Percentiles rank a stretch among this genome's conserved stretches.
Conservation (phyloP, 2,797 vertebrate species). For the Arnoldichthys spilopterus region DNA sequence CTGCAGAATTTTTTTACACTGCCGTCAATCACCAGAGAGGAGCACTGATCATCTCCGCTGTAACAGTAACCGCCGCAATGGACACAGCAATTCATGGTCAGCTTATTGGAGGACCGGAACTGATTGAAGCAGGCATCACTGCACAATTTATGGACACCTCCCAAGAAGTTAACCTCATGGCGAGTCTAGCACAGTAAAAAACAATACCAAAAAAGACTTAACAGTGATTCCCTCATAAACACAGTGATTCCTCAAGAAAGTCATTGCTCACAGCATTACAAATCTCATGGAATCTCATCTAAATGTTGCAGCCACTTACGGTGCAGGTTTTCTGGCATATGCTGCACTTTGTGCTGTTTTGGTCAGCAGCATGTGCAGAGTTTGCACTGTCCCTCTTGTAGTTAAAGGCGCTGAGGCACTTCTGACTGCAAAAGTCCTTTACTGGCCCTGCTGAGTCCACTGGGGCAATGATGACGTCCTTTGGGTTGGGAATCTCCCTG, state of each 20-base stretch:
- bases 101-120: constrained; percentile 89
- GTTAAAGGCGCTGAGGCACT: constrained; percentile 86
- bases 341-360: constrained; percentile 82
- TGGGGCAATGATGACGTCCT: constrained; percentile 89
- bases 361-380: constrained; percentile 26
- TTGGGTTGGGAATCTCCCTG: constrained; percentile 89
- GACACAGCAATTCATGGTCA: constrained; percentile 91
- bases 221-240: neutral
- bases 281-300: no score
- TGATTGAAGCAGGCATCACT: constrained; percentile 91
- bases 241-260: neutral
- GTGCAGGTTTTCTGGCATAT: constrained; percentile 88
- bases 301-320: constrained; percentile 74
- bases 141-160: constrained; percentile 90
- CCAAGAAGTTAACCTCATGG: constrained; percentile 92
- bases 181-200: constrained; percentile 77
- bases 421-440: constrained; percentile 94
- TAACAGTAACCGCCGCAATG: constrained; percentile 88
- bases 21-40: constrained; percentile 86
- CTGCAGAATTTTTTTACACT: constrained; percentile 89
- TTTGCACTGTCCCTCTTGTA: constrained; percentile 82
- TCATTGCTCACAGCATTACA: neutral
- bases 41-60: constrained; percentile 80
- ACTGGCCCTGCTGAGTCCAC: constrained; percentile 84
- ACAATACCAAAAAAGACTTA: neutral